Base-by-base conservation (phyloP, 1,140 invertebrate species). In the Xylocopa sonorina region DNA sequence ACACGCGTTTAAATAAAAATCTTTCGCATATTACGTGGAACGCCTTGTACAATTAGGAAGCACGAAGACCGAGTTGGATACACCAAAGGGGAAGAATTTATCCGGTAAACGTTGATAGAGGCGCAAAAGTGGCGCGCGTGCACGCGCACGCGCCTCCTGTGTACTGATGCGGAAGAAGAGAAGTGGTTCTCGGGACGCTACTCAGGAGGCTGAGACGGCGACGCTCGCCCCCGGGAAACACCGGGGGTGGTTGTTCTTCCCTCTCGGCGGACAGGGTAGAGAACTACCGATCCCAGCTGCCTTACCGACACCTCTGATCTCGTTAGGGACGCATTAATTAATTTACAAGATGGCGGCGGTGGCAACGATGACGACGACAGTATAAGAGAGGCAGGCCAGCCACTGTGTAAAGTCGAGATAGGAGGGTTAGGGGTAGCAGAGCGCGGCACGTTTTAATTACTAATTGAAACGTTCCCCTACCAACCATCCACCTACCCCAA, bases 321-420 rank as follows among this genome's bases (percentile, higher is more conserved):
- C 89, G 90, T 92, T 92, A 92, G 85, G 86, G 83, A 81, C 83
- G 86, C 89, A 90, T 91, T 93, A 92, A 91, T 91, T 92, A 90
- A 90, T 92, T 92, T 91, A 90, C 89, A 93, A 92, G 88, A 92
- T 90, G 90, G 88, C 87, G 88, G 74, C 81, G 84, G 74, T 51
- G 66, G 76, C 62, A 71, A 75, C 67, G 69, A 72, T 79, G 55
- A 78, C 75, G 63, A 38, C 64, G 83, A 84, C 82, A 24, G 55
- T 72, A 69, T 74, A 80, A 68, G 78, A 79, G 83, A 85, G 62
- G 69, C 76, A 85, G 75, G n/a, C n/a, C 83, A 85, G 66, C 76
- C 74, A 69, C 82, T 71, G 75, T 57, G 77, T 73, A 78, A 69
- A 57, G 34, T 66, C 50, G 34, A 41, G 69, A 57, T 18, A 27